Evolutionary conservation across 2,888 invertebrate genomes (phyloP), one percentile per base, ranked within the genome.

Genomic region (Eupsilia transversa): DNA sequence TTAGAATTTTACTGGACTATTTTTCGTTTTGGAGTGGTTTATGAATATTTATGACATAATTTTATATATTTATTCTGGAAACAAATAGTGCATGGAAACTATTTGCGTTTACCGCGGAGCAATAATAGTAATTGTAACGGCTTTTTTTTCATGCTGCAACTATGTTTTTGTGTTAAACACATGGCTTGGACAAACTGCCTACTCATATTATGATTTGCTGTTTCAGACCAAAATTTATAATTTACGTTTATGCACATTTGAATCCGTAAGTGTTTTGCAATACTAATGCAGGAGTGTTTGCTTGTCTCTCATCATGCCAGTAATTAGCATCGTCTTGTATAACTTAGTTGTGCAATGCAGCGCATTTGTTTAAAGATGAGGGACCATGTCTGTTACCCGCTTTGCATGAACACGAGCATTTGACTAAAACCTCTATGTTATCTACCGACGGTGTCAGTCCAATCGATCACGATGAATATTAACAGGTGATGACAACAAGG

Each of bases 11-110:
- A 95, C 94, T 92, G 90, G 89, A 92, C 90, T 89, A 91, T 93
- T 94, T 80, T 95, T 95, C 90, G 89, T 94, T 95, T 95, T 94
- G 93, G 93, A 94, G 92, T 92, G 93, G 90, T 94, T 93, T 93
- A 92, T 91, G 90, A 92, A 94, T 93, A 93, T 94, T 93, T 91
- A 92, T 91, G 82, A 92, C 89, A 94, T 94, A 89, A 94, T 95
- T 95, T 95, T 94, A 92, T 92, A 95, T 92, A 92, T 92, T 93
- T 89, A 92, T 92, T 94, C 88, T 91, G 89, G 74, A 81, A 81
- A 77, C 80, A 80, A 86, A 87, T 86, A 82, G 84, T 86, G 72
- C 84, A 84, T 78, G 79, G 72, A 80, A 78, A 69, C 81, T 86
- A 83, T 72, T 86, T 89, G 85, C 81, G 87, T 90, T 89, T 88